These are phyloP conservation scores for Chrysolina oricalcia DNA, from an alignment of 2,888 invertebrate genomes.

Conservation along the genomic window DNA sequence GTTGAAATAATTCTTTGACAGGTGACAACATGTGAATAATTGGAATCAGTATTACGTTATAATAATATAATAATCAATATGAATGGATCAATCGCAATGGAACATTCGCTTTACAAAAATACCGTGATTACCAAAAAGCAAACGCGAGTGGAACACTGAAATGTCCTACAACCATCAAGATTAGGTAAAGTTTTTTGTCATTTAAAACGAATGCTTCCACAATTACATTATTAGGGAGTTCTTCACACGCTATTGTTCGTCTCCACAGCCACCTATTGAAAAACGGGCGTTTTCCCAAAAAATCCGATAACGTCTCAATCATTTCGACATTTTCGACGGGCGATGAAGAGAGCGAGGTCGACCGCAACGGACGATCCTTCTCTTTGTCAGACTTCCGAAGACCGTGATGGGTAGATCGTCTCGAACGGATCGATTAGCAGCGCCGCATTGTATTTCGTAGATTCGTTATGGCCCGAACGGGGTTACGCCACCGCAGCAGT, in stretches of 20 bases:
- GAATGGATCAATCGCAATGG: too few relatives aligned
- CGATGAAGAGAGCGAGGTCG: conserved; percentile 1
- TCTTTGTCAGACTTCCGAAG: background rate
- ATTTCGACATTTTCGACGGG: background rate
- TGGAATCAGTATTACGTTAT: too few relatives aligned
- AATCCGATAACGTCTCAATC: background rate
- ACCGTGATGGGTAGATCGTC: background rate
- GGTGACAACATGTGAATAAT: too few relatives aligned
- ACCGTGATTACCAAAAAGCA: too few relatives aligned
- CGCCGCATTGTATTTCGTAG: conserved; percentile 53
- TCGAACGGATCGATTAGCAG: conserved; percentile 38
- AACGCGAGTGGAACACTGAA: too few relatives aligned
- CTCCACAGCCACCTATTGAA: background rate
- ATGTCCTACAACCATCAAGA: too few relatives aligned
- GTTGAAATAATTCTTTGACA: too few relatives aligned
- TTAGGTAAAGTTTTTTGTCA: too few relatives aligned
- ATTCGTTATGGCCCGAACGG: conserved; percentile 49
- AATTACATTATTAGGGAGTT: background rate
- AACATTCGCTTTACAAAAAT: too few relatives aligned
- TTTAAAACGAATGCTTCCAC: background rate
- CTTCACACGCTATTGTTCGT: background rate
- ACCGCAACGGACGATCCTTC: background rate
- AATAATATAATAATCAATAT: too few relatives aligned
- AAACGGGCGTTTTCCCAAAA: background rate
- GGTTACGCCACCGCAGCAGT: conserved; percentile 34